phyloP scores from a whole-genome alignment of 2,797 vertebrate species.

The Anabacerthia variegaticeps region DNA sequence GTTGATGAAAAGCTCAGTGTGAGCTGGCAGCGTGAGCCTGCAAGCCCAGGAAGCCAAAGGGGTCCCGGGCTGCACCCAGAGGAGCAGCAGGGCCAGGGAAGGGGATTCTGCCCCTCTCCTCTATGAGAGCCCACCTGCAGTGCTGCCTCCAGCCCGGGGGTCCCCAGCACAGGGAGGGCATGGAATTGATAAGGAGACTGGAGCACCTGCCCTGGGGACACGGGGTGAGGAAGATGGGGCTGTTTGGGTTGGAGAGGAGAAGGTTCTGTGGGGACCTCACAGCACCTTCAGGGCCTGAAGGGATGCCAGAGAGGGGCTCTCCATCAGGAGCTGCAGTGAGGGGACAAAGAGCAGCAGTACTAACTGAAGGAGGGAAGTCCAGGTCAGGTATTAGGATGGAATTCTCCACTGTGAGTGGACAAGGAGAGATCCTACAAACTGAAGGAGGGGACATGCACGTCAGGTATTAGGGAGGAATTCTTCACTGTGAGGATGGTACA shows the following conservation, averaged over 20 bases:
- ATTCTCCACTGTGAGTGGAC: too few species aligned
- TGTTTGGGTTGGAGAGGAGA: neutral
- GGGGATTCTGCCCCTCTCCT: neutral
- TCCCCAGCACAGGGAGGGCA: neutral
- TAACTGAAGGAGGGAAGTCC: neutral
- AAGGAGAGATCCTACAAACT: neutral
- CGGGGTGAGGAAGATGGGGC: neutral
- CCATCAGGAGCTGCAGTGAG: fast-evolving
- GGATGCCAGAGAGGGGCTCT: neutral
- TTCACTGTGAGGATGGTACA: neutral
- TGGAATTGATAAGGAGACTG: fast-evolving
- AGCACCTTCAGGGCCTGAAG: neutral
- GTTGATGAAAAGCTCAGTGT: too few species aligned
- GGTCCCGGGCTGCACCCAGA: neutral
- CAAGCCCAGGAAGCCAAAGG: neutral
- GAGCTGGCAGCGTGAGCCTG: fast-evolving
- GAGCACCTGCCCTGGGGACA: neutral
- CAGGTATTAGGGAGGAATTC: neutral
- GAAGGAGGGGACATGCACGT: neutral
- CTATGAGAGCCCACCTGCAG: neutral
- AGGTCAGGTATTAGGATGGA: too few species aligned
- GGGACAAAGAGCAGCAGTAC: neutral
- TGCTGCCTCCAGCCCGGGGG: fast-evolving
- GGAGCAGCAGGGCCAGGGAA: neutral
- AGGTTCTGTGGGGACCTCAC: neutral